Evolutionary conservation across 2,888 invertebrate genomes (phyloP).

Genomic region (Xylota segnis): DNA sequence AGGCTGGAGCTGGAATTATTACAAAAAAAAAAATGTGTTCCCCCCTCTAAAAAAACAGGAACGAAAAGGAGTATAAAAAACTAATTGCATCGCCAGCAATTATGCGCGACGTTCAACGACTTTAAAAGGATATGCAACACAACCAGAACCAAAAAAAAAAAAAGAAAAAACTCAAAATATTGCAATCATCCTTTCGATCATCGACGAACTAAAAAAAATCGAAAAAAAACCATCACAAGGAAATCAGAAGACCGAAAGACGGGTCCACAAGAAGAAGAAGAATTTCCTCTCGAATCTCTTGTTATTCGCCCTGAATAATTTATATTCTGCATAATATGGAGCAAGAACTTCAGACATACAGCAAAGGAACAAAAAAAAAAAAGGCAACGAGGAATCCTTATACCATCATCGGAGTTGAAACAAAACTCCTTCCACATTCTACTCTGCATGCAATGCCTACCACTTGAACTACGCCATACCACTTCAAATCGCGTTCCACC

Average conservation of each 20-base stretch:
- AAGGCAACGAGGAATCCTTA: conserved; percentile 25
- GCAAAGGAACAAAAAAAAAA: too few species aligned
- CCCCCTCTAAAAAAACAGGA: conserved; percentile 6
- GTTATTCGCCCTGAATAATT: conserved; percentile 76
- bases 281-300: conserved; percentile 67
- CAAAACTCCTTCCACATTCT: conserved; percentile 35
- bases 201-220: conserved; percentile 1
- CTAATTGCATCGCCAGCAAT: conserved; percentile 70
- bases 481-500: conserved; percentile 54
- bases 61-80: conserved; percentile 22
- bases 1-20: conserved; percentile 51
- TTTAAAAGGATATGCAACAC: conserved; percentile 38
- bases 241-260: conserved; percentile 59
- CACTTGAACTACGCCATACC: conserved; percentile 52
- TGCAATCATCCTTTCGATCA: conserved; percentile 66
- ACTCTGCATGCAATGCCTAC: conserved; percentile 41
- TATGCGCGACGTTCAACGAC: conserved; percentile 64
- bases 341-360: conserved; percentile 56
- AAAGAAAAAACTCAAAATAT: conserved; percentile 33
- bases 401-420: conserved; percentile 38
- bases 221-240: conserved; percentile 28
- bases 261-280: conserved; percentile 28
- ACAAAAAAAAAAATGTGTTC: neutral
- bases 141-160: neutral
- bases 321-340: conserved; percentile 77